These are phyloP conservation scores for Patiria miniata DNA, from an alignment of 35 echinoderm and acorn worm genomes.

Conservation along the genomic window DNA sequence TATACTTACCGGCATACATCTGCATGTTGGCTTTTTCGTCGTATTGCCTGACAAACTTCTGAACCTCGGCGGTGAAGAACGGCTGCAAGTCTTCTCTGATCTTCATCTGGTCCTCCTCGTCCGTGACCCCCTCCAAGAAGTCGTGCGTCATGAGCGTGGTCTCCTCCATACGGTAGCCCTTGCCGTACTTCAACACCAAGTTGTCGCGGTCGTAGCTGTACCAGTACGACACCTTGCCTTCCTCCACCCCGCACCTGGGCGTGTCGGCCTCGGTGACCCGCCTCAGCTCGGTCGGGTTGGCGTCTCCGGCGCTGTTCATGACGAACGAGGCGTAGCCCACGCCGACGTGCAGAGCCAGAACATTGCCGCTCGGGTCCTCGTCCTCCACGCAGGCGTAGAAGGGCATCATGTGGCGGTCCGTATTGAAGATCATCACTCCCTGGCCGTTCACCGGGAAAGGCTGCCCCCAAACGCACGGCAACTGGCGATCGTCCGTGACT, in stretches of 20 bases:
- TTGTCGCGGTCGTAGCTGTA: constrained; percentile 54
- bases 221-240: constrained; percentile 40
- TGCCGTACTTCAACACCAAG: constrained; percentile 51
- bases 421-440: constrained; percentile 44
- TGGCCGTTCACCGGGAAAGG: constrained; percentile 54
- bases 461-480: constrained; percentile 1
- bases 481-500: not conserved
- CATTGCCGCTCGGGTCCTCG: not conserved
- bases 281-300: not conserved
- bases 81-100: not conserved
- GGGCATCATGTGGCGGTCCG: not conserved
- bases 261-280: not conserved
- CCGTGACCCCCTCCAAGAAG: not conserved
- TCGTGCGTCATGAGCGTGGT: constrained; percentile 33
- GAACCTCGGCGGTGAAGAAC: not conserved
- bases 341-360: not conserved
- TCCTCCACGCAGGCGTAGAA: constrained; percentile 18
- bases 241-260: not conserved
- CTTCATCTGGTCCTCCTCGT: too few species aligned
- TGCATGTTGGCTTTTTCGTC: not conserved
- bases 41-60: not conserved
- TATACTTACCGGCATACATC: not conserved
- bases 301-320: not conserved
- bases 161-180: constrained; percentile 49
- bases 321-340: not conserved